Conservation (phyloP, 2,113 vertebrate species). For the Otocyon megalotis region DNA sequence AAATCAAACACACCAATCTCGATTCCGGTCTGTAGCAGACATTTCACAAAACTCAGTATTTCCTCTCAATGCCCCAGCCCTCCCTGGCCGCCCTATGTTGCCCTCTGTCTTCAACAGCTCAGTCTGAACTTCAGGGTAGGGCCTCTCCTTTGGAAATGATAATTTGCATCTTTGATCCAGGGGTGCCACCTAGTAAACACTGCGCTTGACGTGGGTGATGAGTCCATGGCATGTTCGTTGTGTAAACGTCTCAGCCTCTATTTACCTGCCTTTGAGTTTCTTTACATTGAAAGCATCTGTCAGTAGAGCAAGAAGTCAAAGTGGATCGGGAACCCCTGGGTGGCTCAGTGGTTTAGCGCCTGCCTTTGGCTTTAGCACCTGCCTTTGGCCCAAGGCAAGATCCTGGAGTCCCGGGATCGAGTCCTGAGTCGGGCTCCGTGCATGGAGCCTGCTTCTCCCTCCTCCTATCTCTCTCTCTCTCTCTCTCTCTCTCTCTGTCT, state of each 20-base stretch:
- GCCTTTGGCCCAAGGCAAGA: too few species aligned
- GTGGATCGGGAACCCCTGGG: too few species aligned
- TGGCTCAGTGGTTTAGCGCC: too few species aligned
- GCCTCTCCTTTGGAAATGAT: neutral
- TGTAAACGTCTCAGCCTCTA: neutral
- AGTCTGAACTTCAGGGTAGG: neutral
- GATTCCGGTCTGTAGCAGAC: neutral
- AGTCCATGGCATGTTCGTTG: neutral
- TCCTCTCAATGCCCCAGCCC: neutral
- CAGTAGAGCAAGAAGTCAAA: neutral
- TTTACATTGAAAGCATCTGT: neutral
- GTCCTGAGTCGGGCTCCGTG: too few species aligned
- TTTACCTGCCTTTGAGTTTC: neutral
- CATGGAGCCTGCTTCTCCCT: too few species aligned
- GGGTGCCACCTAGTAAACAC: neutral
- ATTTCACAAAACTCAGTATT: neutral
- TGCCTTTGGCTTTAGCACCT: too few species aligned
- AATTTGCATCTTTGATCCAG: neutral
- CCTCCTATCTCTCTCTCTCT: too few species aligned
- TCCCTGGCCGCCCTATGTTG: neutral
- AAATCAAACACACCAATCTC: neutral
- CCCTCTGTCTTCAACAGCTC: neutral
- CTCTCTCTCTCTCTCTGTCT: too few species aligned
- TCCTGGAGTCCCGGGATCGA: too few species aligned
- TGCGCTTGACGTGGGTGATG: neutral